These are phyloP conservation scores for Thalassarche chlororhynchos DNA, from an alignment of 2,113 vertebrate species.

Conservation along the genomic window DNA sequence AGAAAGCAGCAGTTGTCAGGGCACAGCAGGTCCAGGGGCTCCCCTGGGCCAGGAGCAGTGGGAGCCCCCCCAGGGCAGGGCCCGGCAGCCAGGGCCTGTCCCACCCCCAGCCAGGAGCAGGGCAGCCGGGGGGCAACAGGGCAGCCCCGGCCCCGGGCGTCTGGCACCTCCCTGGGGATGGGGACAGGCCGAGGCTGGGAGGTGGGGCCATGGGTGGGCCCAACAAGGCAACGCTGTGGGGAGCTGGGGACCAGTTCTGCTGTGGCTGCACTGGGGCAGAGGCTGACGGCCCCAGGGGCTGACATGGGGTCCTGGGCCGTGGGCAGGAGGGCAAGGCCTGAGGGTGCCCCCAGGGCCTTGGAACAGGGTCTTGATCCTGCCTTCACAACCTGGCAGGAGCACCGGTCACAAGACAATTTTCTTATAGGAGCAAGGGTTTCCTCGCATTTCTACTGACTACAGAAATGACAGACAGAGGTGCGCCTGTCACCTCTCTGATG, in stretches of 20 bases:
- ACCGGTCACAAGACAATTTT: not conserved
- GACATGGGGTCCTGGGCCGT: fast-evolving
- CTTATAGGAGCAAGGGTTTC: fast-evolving
- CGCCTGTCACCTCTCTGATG: not conserved
- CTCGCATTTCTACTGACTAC: not conserved
- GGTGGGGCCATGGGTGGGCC: fast-evolving
- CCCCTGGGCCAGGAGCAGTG: not conserved
- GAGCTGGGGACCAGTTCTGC: fast-evolving
- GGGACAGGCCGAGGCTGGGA: fast-evolving
- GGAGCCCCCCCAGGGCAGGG: not conserved
- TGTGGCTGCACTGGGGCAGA: not conserved
- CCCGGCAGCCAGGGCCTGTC: too few relatives aligned
- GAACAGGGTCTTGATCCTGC: not conserved
- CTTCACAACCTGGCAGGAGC: not conserved
- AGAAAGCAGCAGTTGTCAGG: not conserved
- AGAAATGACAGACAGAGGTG: not conserved
- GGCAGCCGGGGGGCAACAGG: not conserved
- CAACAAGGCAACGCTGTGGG: not conserved
- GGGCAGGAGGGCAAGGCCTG: not conserved
- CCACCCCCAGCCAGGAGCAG: not conserved
- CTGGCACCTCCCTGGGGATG: fast-evolving
- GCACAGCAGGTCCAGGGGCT: not conserved
- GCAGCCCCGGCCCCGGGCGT: not conserved
- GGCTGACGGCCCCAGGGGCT: fast-evolving
- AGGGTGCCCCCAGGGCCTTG: not conserved